Percentiles rank a stretch among this genome's conserved stretches.
Conservation (phyloP, 2,113 vertebrate species). For the Cervus canadensis region DNA sequence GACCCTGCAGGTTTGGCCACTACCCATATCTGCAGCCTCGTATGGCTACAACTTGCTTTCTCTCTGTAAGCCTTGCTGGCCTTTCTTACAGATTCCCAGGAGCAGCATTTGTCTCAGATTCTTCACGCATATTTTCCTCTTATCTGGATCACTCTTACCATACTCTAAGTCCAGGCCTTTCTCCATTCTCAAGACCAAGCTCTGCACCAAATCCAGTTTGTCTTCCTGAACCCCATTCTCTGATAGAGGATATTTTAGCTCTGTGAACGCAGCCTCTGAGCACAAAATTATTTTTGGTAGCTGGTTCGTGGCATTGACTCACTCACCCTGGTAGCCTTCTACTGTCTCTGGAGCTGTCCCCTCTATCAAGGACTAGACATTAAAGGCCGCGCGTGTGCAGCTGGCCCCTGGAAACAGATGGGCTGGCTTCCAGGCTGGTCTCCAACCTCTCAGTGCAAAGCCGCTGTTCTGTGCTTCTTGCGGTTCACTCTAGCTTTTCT, state of each 20-base stretch:
- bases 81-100: background rate
- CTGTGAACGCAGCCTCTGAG: background rate
- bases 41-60: background rate
- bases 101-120: background rate
- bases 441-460: background rate
- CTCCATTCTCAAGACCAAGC: background rate
- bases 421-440: background rate
- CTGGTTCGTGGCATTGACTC: background rate
- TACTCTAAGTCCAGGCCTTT: background rate
- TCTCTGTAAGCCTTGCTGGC: background rate
- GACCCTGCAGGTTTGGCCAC: too few species aligned
- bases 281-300: slow-evolving; percentile 6
- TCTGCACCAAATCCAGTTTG: background rate
- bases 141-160: background rate
- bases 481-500: background rate
- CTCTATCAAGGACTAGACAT: background rate
- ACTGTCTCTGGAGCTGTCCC: background rate
- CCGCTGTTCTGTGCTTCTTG: background rate
- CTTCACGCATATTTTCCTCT: background rate
- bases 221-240: background rate
- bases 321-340: background rate
- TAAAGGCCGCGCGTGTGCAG: background rate
- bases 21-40: background rate
- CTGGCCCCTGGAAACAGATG: background rate
- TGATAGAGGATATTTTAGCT: background rate